These are phyloP conservation scores for Tenebrosternarchus preto DNA, from an alignment of 2,113 vertebrate species.

Conservation along the genomic window DNA sequence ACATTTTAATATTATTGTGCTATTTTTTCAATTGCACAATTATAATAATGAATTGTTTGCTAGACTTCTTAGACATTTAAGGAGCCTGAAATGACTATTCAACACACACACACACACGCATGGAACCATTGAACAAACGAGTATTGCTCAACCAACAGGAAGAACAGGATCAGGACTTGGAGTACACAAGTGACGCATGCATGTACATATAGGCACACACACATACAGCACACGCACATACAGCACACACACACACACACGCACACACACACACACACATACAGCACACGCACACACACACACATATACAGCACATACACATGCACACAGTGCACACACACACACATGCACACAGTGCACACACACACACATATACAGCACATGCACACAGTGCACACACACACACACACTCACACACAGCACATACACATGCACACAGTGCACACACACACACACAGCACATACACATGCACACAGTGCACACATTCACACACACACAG, in stretches of 20 bases:
- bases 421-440: too few species aligned
- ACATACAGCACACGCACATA: constrained; percentile 13
- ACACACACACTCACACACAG: too few species aligned
- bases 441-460: too few species aligned
- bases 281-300: neutral
- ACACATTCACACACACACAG: too few species aligned
- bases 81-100: constrained; percentile 2
- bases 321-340: constrained; percentile 20
- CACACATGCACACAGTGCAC: too few species aligned
- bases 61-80: neutral
- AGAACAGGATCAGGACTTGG: constrained; percentile 68
- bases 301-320: neutral
- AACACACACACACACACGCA: constrained; percentile 13
- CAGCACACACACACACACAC: constrained; percentile 32
- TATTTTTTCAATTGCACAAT: neutral
- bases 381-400: too few species aligned
- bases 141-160: constrained; percentile 77
- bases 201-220: constrained; percentile 40
- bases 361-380: too few species aligned
- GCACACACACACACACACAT: constrained; percentile 8
- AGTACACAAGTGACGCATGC: constrained; percentile 40
- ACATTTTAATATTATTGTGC: neutral
- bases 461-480: too few species aligned
- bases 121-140: constrained; percentile 63
- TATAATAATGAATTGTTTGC: too few species aligned